A percentile compares a stretch with the other conserved stretches of the same genome.
Conservation (phyloP, 2,888 invertebrate species). For the Acrobasis repandana region DNA sequence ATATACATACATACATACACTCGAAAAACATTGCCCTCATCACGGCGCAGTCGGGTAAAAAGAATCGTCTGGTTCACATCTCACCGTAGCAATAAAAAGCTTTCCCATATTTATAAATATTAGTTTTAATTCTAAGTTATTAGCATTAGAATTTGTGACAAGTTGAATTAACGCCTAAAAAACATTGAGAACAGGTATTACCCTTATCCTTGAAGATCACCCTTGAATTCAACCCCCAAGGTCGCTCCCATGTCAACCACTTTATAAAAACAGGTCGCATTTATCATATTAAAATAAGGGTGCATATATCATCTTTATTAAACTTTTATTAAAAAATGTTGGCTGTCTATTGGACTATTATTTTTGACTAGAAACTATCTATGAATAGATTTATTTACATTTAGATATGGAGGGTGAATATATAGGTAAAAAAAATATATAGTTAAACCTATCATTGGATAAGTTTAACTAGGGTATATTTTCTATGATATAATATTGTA, state of each 20-base stretch:
- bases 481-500: too few relatives aligned
- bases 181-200: conserved; percentile 11
- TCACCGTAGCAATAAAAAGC: neutral
- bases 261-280: conserved; percentile 18
- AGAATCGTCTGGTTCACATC: neutral
- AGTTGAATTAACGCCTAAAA: neutral
- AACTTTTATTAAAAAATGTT: conserved; percentile 3
- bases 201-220: conserved; percentile 8
- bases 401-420: too few relatives aligned
- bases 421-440: too few relatives aligned
- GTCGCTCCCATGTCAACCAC: conserved; percentile 22
- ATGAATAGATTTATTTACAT: neutral
- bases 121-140: neutral
- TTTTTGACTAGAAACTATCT: neutral
- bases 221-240: conserved; percentile 17
- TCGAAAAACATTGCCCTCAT: neutral
- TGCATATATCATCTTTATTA: conserved; percentile 8
- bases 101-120: neutral
- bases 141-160: conserved; percentile 12
- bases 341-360: conserved; percentile 11
- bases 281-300: conserved; percentile 14
- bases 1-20: neutral
- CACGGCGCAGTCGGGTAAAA: neutral
- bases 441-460: too few relatives aligned
- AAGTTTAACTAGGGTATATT: too few relatives aligned